Base-by-base conservation (phyloP, 1,140 invertebrate genomes). In the Leptinotarsa texana region DNA sequence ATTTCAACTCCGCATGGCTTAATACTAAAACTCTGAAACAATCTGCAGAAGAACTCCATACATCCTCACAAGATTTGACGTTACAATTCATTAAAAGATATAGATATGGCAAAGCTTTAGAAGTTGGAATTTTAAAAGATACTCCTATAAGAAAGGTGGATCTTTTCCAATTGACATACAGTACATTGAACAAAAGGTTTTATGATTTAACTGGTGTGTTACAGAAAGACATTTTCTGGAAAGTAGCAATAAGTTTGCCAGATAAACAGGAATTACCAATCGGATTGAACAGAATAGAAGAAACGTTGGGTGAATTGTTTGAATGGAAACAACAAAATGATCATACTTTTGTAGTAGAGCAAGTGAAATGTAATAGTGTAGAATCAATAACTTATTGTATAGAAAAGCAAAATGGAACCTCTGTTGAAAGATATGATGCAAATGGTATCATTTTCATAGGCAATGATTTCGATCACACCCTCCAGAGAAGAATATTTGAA, bases 171-270 rank as follows among this genome's bases (percentile, higher is more conserved):
- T 83, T 88, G 68, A 87, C 87, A 33, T 84, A 85, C 80, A 86
- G 86, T 24, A 79, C 86, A 65, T 81, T 88, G 17, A 74, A 86
- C 63, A 85, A 86, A 80, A 83, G 86, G 51, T 86, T 86, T 78
- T 86, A 85, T 78, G 84, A 87, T 80, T 85, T 87, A 42, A 85
- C 74, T 73, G 87, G 86, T 79, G 85, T 86, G 63, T 86, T 87
- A 72, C 86, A 86, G 66, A 86, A 87, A 74, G 87, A 87, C 76
- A 84, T 89, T 67, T 93, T 88, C 82, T 93, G 91, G 91, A 94
- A 94, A 85, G 78, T 92, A 24, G 83, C 89, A n/a, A 80, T 93
- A 18, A 89, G 90, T 0, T 86, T 90, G 71, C 89, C 91, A 17
- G 82, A 86, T 71, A 73, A 83, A 15, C 75, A 75, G 3, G 86